A percentile compares a stretch with the other conserved stretches of the same genome.
Evolutionary conservation across 2,888 invertebrate genomes (phyloP).

Genomic region (Noctuana brunneofusca): DNA sequence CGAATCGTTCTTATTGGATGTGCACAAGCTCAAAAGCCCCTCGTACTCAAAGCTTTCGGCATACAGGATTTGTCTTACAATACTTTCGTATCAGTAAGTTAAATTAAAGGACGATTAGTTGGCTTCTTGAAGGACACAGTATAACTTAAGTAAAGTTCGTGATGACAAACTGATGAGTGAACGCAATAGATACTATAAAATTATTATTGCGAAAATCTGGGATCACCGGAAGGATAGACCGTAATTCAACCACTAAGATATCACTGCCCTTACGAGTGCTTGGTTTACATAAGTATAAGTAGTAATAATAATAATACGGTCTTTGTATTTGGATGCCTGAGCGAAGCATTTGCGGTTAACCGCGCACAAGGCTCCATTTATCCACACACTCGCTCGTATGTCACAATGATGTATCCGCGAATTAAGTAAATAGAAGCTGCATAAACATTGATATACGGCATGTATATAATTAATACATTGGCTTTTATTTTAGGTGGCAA

Average conservation of each 20-base stretch:
- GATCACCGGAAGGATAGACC: too few species aligned
- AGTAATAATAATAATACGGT: too few species aligned
- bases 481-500: slow-evolving; percentile 60
- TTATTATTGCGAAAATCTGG: too few species aligned
- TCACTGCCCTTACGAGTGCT: too few species aligned
- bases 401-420: slow-evolving; percentile 21
- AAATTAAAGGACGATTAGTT: not conserved
- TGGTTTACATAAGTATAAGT: not conserved
- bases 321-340: not conserved
- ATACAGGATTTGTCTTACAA: slow-evolving; percentile 71
- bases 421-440: not conserved
- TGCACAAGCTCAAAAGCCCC: slow-evolving; percentile 71
- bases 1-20: slow-evolving; percentile 71
- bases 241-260: too few species aligned
- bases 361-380: slow-evolving; percentile 22
- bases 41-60: slow-evolving; percentile 74
- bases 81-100: slow-evolving; percentile 71
- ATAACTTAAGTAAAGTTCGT: too few species aligned
- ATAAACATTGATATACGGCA: slow-evolving; percentile 14
- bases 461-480: slow-evolving; percentile 10
- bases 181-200: too few species aligned
- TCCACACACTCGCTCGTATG: slow-evolving; percentile 11
- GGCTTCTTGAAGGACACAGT: too few species aligned
- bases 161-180: too few species aligned
- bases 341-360: slow-evolving; percentile 9